A percentile compares a stretch with the other conserved stretches of the same genome.
Evolutionary conservation across 2,888 invertebrate genomes (phyloP).

Genomic region (Schizotus pectinicornis): DNA sequence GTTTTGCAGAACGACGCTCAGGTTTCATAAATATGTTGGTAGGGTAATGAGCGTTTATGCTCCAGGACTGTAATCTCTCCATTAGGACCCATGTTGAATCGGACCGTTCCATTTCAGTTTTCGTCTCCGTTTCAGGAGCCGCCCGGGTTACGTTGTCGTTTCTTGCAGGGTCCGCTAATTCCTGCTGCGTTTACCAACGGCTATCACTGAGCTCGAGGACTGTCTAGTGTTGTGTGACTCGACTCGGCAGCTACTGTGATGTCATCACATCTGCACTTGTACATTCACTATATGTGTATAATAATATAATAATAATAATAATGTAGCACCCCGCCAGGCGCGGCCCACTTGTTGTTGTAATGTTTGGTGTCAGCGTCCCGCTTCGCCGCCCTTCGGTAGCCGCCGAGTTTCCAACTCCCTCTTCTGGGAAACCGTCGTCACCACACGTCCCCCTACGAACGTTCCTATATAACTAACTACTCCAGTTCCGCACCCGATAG

Average conservation of each 20-base stretch:
- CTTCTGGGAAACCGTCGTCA: conserved; percentile 1
- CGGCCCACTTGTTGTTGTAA: conserved; percentile 60
- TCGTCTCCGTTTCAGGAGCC: no score
- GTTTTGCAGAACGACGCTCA: no score
- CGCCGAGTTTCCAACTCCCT: conserved; percentile 52
- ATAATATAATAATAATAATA: conserved; percentile 49
- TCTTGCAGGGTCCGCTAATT: conserved; percentile 93
- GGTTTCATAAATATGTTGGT: no score
- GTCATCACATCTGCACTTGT: conserved; percentile 60
- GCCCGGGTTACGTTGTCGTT: conserved; percentile 27
- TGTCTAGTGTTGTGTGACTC: conserved; percentile 58
- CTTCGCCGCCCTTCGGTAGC: conserved; percentile 58
- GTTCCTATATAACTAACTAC: conserved; percentile 16
- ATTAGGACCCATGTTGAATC: no score
- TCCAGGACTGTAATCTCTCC: no score
- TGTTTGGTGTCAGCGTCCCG: conserved; percentile 59
- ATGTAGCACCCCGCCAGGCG: conserved; percentile 60
- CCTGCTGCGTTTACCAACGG: conserved; percentile 99
- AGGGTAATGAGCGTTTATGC: no score
- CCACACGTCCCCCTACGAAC: conserved; percentile 5
- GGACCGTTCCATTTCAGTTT: no score
- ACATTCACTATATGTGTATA: conserved; percentile 60
- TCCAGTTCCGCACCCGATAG: background rate
- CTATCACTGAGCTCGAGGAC: conserved; percentile 80
- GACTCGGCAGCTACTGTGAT: conserved; percentile 59